Percentiles rank a stretch among this genome's conserved stretches.
phyloP scores from a whole-genome alignment of 2,888 invertebrate species.

The Heterodera filipjevi region DNA sequence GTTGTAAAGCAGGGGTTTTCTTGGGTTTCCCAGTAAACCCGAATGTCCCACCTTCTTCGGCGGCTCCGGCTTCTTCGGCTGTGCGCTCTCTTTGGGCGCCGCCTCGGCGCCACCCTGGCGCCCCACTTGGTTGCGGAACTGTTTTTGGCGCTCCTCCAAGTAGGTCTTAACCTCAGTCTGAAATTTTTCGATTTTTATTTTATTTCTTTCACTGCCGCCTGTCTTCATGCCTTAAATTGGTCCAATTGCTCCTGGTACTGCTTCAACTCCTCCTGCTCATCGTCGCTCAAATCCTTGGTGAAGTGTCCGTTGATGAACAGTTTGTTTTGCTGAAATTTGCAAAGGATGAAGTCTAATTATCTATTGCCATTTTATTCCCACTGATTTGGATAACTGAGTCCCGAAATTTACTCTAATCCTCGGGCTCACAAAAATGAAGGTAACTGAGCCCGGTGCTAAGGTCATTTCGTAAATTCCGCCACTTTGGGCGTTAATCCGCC shows the following conservation, averaged over 20 bases:
- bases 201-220: not conserved
- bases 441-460: too few relatives aligned
- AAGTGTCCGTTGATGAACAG: conserved; percentile 59
- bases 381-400: too few relatives aligned
- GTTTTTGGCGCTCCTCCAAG: conserved; percentile 33
- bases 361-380: too few relatives aligned
- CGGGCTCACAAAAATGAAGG: too few relatives aligned
- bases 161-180: conserved; percentile 1
- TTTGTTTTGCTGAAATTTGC: conserved; percentile 15
- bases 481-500: too few relatives aligned
- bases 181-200: not conserved
- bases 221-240: conserved; percentile 33
- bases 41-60: conserved; percentile 27
- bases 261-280: conserved; percentile 45
- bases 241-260: conserved; percentile 46
- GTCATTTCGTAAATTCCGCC: too few relatives aligned
- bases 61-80: conserved; percentile 33
- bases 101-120: conserved; percentile 18
- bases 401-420: too few relatives aligned
- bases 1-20: too few relatives aligned
- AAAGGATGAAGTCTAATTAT: too few relatives aligned
- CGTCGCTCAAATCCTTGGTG: conserved; percentile 51
- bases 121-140: conserved; percentile 6
- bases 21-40: too few relatives aligned
- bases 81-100: not conserved